Base-by-base conservation (phyloP, 2,888 invertebrate species). In the Eurytoma adleriae region DNA sequence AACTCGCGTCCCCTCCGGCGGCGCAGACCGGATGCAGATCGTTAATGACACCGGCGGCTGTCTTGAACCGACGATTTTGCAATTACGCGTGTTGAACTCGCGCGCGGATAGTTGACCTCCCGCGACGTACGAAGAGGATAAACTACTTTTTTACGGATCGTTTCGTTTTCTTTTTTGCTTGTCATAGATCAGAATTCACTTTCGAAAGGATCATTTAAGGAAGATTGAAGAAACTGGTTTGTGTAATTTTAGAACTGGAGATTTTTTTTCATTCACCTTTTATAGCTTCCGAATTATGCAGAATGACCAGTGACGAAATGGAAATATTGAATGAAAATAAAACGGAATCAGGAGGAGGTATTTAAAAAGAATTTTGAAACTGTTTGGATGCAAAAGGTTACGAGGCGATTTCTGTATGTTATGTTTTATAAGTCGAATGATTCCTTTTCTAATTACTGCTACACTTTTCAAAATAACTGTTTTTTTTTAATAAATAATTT, bases 51-150 rank as follows among this genome's bases (percentile, higher is more conserved):
- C 54, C n/a, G 80, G 54, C 76, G n/a, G n/a, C n/a, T 71, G 71
- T 80, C 76, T 76, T 61, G 71, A 61, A 13, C 14, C 40, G 50
- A 18, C 75, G 81, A 81, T 83, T 83, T 81, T 75, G 71, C 84
- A 88, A 88, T 89, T 87, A 85, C 85, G 85, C 83, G 84, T 86
- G 87, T 88, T 87, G 85, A 85, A 87, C 84, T 82, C 83, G 67
- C 40, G 71, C 64, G n/a, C 62, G 50, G 20, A 20, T 14, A 12
- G 48, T 48, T 27, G 74, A 74, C 57, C 74, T 67, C n/a, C 30
- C 18, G 54, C 56, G 27, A 12, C 30, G 20, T 16, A 3, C 40
- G 48, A 20, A 68, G 27, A 13, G 52, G 10, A 57, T 52, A 66
- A 14, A 56, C 10, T 57, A n/a, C 1, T 27, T 75, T 68, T 75